A percentile compares a stretch with the other conserved stretches of the same genome.
These are phyloP conservation scores for Bellardia pandia DNA, from an alignment of 2,888 invertebrate genomes.

Conservation along the genomic window DNA sequence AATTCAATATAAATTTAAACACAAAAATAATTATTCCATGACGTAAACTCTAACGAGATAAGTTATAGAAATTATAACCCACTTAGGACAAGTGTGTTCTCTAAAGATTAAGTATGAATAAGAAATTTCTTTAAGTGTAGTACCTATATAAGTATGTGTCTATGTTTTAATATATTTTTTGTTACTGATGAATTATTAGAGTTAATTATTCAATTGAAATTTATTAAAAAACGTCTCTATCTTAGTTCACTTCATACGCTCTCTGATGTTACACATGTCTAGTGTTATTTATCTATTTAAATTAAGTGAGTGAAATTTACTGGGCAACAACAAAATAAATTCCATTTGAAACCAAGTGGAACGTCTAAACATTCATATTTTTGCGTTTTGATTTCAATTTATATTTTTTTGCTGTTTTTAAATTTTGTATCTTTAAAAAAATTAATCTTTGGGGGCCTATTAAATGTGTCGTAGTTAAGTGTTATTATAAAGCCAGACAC, in stretches of 20 bases:
- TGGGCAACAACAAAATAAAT: background rate
- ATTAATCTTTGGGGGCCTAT: background rate
- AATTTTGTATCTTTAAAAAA: background rate
- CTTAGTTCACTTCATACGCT: slow-evolving; percentile 29
- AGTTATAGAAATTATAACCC: background rate
- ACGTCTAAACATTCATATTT: background rate
- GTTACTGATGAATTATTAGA: slow-evolving; percentile 70
- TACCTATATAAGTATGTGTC: slow-evolving; percentile 8
- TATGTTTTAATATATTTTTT: slow-evolving; percentile 10
- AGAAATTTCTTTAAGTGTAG: slow-evolving; percentile 60
- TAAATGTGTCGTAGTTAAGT: background rate
- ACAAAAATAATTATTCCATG: background rate
- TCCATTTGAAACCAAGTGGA: slow-evolving; percentile 2
- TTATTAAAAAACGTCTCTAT: slow-evolving; percentile 75
- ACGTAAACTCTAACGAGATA: background rate
- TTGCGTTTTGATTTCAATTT: no score
- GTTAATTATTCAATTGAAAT: slow-evolving; percentile 83
- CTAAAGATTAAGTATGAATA: no score
- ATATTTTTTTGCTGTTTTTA: slow-evolving; percentile 5
- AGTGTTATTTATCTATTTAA: slow-evolving; percentile 53
- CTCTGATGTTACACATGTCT: background rate
- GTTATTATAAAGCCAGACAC: background rate
- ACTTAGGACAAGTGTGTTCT: no score
- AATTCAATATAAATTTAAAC: background rate
- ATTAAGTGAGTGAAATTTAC: slow-evolving; percentile 23